phyloP scores from a whole-genome alignment of 1,140 invertebrate species.

The Drosophila pandora region DNA sequence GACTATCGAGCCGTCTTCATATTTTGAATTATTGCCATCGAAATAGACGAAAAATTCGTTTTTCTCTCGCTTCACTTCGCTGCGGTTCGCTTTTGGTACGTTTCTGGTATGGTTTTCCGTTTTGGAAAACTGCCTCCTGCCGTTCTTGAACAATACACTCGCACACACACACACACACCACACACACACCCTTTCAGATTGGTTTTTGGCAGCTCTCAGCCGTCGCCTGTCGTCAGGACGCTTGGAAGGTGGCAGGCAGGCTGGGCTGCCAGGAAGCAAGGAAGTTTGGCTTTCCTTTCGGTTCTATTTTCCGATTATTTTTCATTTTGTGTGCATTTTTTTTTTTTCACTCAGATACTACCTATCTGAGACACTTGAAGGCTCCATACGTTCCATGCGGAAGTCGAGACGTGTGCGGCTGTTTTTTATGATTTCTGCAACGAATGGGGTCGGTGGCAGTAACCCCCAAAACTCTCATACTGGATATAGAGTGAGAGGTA shows the following conservation, averaged over 20 bases:
- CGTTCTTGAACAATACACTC: conserved; percentile 31
- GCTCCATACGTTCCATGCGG: conserved; percentile 16
- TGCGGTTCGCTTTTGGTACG: conserved; percentile 22
- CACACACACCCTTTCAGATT: conserved; percentile 19
- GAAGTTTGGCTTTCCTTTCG: conserved; percentile 27
- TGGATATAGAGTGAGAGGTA: neutral
- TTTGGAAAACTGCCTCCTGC: conserved; percentile 44
- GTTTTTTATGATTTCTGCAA: conserved; percentile 23
- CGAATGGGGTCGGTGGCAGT: conserved; percentile 3
- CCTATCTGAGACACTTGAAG: conserved; percentile 31
- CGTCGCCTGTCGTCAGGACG: conserved; percentile 24
- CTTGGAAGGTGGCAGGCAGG: conserved; percentile 11
- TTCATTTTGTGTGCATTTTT: neutral
- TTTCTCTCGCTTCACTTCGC: conserved; percentile 48
- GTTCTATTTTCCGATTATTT: conserved; percentile 32
- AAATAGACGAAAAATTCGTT: conserved; percentile 82
- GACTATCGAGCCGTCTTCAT: conserved; percentile 83
- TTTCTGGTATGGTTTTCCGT: conserved; percentile 35
- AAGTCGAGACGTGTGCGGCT: conserved; percentile 14
- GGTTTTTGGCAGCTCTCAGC: conserved; percentile 42
- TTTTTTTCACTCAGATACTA: neutral
- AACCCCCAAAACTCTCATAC: neutral
- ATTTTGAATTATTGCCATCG: conserved; percentile 84
- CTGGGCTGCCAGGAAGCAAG: conserved; percentile 10
- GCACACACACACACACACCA: conserved; percentile 12